phyloP scores from a whole-genome alignment of 1,140 invertebrate species.

The Aphaenogaster rudis region DNA sequence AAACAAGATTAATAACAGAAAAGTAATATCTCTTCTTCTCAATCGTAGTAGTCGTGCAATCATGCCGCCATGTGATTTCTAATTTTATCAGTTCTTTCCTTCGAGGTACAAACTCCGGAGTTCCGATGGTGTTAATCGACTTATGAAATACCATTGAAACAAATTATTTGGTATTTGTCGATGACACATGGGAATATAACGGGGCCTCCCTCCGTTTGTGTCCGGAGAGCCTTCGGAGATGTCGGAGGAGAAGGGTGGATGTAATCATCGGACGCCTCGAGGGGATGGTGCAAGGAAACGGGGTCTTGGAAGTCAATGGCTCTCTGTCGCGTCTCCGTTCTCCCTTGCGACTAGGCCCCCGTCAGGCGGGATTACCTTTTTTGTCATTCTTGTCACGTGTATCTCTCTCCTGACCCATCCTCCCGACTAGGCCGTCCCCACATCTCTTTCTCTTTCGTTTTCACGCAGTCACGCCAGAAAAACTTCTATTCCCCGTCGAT shows the following conservation, averaged over 20 bases:
- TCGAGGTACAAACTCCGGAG: background rate
- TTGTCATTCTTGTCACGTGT: conserved; percentile 84
- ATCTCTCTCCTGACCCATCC: conserved; percentile 63
- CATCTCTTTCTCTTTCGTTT: conserved; percentile 14
- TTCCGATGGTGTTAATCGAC: conserved; percentile 34
- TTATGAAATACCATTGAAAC: conserved; percentile 40
- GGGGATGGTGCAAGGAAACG: conserved; percentile 70
- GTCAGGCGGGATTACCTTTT: conserved; percentile 79
- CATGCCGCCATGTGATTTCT: conserved; percentile 8
- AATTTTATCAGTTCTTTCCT: conserved; percentile 4
- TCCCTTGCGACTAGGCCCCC: conserved; percentile 71
- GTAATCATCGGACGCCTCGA: conserved; percentile 74
- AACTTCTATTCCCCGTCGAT: background rate
- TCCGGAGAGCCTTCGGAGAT: conserved; percentile 10
- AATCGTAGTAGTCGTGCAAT: background rate
- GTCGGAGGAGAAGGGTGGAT: conserved; percentile 60
- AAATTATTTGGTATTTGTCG: conserved; percentile 53
- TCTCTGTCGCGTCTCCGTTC: conserved; percentile 66
- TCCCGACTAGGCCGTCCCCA: background rate
- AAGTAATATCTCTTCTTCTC: background rate
- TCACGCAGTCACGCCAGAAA: conserved; percentile 34
- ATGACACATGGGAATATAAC: conserved; percentile 12
- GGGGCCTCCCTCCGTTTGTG: background rate
- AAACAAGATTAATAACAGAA: background rate
- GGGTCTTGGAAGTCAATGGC: conserved; percentile 76